A percentile compares a stretch with the other conserved stretches of the same genome.
Evolutionary conservation across 2,797 vertebrate genomes (phyloP).

Genomic region (Enteromius radiatus): DNA sequence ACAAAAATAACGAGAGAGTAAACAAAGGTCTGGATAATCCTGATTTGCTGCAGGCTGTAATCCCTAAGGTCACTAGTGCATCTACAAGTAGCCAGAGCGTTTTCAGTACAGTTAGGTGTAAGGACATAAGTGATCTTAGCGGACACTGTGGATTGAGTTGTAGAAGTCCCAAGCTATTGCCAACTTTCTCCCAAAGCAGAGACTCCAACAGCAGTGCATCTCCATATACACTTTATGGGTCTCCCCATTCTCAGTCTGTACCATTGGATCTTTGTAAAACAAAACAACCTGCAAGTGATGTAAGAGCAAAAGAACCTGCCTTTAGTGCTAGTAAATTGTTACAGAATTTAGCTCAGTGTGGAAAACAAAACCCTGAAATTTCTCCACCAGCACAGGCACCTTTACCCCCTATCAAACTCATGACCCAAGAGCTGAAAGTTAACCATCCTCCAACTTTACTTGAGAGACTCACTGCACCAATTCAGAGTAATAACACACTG

Average conservation of each 20-base stretch:
- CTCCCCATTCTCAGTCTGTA: constrained; percentile 77
- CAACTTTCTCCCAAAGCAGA: constrained; percentile 68
- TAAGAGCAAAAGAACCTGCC: constrained; percentile 80
- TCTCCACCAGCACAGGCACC: constrained; percentile 69
- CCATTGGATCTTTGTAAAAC: constrained; percentile 85
- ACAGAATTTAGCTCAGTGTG: constrained; percentile 96
- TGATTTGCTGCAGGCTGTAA: constrained; percentile 80
- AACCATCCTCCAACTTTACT: constrained; percentile 85
- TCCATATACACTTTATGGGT: constrained; percentile 79
- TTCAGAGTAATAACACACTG: constrained; percentile 80
- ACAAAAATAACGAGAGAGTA: constrained; percentile 87
- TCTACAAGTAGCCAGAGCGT: constrained; percentile 69
- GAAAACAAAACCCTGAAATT: constrained; percentile 76
- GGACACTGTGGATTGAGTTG: constrained; percentile 66
- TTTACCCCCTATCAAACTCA: constrained; percentile 73
- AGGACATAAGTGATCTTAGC: constrained; percentile 75
- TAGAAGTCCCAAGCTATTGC: constrained; percentile 65
- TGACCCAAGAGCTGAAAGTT: constrained; percentile 75
- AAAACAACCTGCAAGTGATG: constrained; percentile 80
- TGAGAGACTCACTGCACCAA: constrained; percentile 87
- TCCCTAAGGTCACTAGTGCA: constrained; percentile 71
- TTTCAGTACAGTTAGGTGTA: constrained; percentile 65
- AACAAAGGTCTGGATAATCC: constrained; percentile 81
- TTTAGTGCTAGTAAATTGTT: constrained; percentile 98
- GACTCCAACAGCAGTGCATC: constrained; percentile 79